Percentiles rank a stretch among this genome's conserved stretches.
Evolutionary conservation across 2,113 vertebrate species (phyloP).

Genomic region (Pteruthius melanotis): DNA sequence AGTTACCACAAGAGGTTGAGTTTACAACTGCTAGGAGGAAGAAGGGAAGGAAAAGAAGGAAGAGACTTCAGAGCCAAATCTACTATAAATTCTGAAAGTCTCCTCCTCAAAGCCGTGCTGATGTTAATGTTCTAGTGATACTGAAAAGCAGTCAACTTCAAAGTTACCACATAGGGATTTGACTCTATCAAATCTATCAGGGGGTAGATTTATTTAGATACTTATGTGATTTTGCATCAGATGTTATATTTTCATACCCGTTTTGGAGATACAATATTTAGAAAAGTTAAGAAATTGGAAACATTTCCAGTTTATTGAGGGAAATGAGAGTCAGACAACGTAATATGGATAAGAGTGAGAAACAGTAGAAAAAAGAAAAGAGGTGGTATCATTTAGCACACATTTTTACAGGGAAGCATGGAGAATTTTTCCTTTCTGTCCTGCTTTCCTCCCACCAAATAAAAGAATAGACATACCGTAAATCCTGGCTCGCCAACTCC

Average conservation of each 20-base stretch:
- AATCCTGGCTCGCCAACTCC: constrained; percentile 84
- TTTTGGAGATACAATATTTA: not conserved
- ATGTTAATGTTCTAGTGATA: not conserved
- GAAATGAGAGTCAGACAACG: not conserved
- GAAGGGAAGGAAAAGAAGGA: not conserved
- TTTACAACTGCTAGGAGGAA: not conserved
- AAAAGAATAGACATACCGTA: constrained; percentile 72
- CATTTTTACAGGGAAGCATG: not conserved
- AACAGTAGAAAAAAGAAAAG: not conserved
- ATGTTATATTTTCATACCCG: not conserved
- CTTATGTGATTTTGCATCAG: not conserved
- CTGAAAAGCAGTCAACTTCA: not conserved
- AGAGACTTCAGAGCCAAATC: not conserved
- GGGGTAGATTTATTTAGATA: not conserved
- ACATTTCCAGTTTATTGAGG: not conserved
- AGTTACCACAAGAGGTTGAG: not conserved
- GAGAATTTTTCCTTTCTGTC: not conserved
- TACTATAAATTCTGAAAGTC: not conserved
- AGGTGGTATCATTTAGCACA: not conserved
- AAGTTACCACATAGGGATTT: not conserved
- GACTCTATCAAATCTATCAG: not conserved
- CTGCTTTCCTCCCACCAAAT: not conserved
- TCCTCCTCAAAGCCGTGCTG: not conserved
- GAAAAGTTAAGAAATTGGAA: not conserved
- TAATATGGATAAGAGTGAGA: not conserved